Evolutionary conservation across 2,113 vertebrate species (phyloP).

Genomic region (Ictalurus punctatus): DNA sequence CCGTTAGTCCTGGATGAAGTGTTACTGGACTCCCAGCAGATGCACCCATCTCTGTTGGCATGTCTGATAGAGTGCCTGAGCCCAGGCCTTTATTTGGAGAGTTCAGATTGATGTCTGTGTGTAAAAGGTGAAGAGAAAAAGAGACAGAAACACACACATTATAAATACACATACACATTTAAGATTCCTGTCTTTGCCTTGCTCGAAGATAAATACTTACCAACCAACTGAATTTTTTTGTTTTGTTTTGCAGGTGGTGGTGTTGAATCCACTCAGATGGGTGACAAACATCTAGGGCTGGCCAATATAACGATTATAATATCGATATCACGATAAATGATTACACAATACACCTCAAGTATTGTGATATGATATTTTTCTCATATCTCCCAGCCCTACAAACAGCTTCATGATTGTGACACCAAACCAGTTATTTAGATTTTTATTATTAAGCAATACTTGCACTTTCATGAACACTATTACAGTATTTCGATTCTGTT

Average conservation of each 20-base stretch:
- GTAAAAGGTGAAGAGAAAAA: neutral
- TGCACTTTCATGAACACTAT: neutral
- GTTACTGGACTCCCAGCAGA: slow-evolving; percentile 52
- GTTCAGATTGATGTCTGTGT: slow-evolving; percentile 96
- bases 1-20: slow-evolving; percentile 78
- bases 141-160: neutral
- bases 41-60: slow-evolving; percentile 75
- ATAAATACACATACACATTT: neutral
- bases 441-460: neutral
- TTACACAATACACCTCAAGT: too few species aligned
- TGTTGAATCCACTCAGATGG: neutral
- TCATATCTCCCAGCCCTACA: too few species aligned
- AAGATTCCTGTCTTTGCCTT: neutral
- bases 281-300: too few species aligned
- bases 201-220: neutral
- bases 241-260: neutral
- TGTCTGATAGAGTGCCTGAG: slow-evolving; percentile 76
- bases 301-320: too few species aligned
- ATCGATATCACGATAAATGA: too few species aligned
- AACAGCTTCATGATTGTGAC: neutral
- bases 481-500: neutral
- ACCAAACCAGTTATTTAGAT: neutral
- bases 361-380: too few species aligned
- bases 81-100: slow-evolving; percentile 92
- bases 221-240: neutral